phyloP scores from a whole-genome alignment of 1,140 invertebrate genomes.

The Coenobita brevimanus region DNA sequence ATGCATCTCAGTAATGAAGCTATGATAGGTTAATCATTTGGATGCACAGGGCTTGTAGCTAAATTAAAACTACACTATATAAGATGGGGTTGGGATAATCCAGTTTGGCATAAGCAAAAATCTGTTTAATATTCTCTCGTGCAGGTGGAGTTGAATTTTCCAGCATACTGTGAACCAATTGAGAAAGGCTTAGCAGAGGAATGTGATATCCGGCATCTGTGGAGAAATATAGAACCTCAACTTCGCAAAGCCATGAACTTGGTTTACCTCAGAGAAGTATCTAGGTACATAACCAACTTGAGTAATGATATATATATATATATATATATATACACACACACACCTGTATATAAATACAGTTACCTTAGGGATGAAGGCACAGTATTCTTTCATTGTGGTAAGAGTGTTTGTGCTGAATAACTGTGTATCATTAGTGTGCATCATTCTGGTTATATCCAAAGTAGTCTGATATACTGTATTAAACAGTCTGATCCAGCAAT shows the following conservation, averaged over 20 bases:
- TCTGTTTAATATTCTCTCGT: background rate
- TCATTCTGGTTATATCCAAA: too few relatives aligned
- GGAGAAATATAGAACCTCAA: constrained; percentile 75
- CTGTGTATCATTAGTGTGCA: background rate
- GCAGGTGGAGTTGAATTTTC: constrained; percentile 11
- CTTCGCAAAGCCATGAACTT: constrained; percentile 74
- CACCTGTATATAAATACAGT: background rate
- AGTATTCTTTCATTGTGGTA: background rate
- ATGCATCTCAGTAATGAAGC: too few relatives aligned
- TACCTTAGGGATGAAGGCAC: background rate
- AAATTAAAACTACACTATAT: too few relatives aligned
- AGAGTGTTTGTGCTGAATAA: too few relatives aligned
- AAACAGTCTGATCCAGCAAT: too few relatives aligned
- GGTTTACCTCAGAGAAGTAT: constrained; percentile 74
- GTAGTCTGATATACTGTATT: background rate
- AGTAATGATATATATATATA: constrained; percentile 19
- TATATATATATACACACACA: background rate
- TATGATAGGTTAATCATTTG: too few relatives aligned
- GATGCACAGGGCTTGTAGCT: too few relatives aligned
- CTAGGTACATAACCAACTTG: constrained; percentile 62
- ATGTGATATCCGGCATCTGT: constrained; percentile 72
- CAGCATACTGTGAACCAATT: constrained; percentile 18
- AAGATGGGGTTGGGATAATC: too few relatives aligned
- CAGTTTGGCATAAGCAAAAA: too few relatives aligned
- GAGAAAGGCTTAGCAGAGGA: constrained; percentile 69